phyloP scores from a whole-genome alignment of 2,113 vertebrate genomes.

The Syngnathoides biaculeatus region DNA sequence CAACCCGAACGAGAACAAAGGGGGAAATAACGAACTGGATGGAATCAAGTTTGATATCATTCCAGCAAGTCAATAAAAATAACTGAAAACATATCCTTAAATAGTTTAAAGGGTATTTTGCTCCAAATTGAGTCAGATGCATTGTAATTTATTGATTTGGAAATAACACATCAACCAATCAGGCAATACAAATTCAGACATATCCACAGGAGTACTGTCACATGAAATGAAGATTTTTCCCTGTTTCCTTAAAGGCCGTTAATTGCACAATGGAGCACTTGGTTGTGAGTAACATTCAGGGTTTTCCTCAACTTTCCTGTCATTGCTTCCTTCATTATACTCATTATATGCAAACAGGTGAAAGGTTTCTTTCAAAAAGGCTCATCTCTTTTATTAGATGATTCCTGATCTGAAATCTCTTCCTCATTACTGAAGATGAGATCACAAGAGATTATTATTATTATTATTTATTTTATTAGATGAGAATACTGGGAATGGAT shows the following conservation, averaged over 20 bases:
- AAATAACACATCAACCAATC: too few species aligned
- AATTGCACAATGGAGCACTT: neutral
- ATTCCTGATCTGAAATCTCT: slow-evolving; percentile 64
- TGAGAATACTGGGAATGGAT: slow-evolving; percentile 64
- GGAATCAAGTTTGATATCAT: too few species aligned
- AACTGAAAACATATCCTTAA: too few species aligned
- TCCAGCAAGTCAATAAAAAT: too few species aligned
- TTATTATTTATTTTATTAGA: too few species aligned
- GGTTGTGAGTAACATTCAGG: slow-evolving; percentile 1
- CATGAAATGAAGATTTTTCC: too few species aligned
- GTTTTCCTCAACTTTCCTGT: slow-evolving; percentile 27
- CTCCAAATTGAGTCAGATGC: too few species aligned
- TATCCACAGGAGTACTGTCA: neutral
- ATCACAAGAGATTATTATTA: slow-evolving; percentile 70
- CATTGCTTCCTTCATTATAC: slow-evolving; percentile 41
- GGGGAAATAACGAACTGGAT: too few species aligned
- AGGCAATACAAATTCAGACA: neutral
- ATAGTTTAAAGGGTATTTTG: too few species aligned
- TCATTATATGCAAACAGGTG: slow-evolving; percentile 37
- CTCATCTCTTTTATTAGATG: slow-evolving; percentile 55
- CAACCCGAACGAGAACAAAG: too few species aligned
- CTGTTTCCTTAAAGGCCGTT: neutral
- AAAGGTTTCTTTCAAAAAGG: slow-evolving; percentile 42
- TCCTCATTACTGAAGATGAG: slow-evolving; percentile 71
- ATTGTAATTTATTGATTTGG: too few species aligned